Base-by-base conservation (phyloP, 2,888 invertebrate species). In the Lobophora halterata region DNA sequence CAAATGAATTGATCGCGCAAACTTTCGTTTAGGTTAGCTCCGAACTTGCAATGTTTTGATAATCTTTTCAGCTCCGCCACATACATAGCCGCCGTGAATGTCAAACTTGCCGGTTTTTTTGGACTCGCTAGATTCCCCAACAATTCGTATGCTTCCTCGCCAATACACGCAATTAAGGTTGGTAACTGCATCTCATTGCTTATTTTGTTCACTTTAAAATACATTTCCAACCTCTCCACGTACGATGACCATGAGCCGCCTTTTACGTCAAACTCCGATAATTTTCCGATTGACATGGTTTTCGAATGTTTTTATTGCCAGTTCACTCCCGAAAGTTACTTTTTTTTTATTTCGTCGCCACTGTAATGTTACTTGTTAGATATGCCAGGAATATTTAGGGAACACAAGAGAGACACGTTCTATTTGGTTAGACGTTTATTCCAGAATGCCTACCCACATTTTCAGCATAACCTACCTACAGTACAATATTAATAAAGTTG, bases 81-180 rank as follows among this genome's bases (percentile, higher is more conserved):
- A 11, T 34, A 40, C n/a, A 18, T 7, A 1, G 34, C 49, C 8
- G 19, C n/a, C 1, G 10, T 20, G 5, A 30, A 47, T 0, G 12
- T 10, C 3, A 50, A 21, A 2, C 49, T 36, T 2, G 45, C 13
- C 1, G 47, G 50, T 12, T 52, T 54, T 4, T 30, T 31, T 1
- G 53, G 52, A 20, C 51, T 52, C 0, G 50, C 40, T 1, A 53
- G 28, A 9, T 46, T n/a, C 46, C 1, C 11, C 24, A 1, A 53
- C 5, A 51, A n/a, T 4, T 52, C 52, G 8, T 50, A 52, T 0
- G 51, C 41, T n/a, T 46, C 46, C 3, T 47, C 49, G 0, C 50
- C 50, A 23, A 52, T 46, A 0, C 20, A 12, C 0, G 56, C 29
- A 2, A 53, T 53, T 2, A 53, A 6, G 1, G 52, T 56, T 1